Evolutionary conservation across 2,113 vertebrate genomes (phyloP).

Genomic region (Corythaixoides concolor): DNA sequence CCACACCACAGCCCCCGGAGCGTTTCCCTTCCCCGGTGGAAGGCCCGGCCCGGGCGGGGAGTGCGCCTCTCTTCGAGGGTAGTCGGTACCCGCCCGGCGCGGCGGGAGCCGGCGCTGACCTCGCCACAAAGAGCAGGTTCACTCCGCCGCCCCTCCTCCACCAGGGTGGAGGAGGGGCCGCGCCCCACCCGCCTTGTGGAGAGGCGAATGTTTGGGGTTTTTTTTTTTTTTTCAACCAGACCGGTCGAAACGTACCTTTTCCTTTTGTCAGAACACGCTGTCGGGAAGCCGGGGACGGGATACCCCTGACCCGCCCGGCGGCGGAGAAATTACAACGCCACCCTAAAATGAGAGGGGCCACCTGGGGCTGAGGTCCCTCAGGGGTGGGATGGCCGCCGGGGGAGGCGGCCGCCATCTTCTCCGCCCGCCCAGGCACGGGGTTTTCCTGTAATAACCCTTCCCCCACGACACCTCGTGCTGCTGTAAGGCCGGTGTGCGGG

Average conservation of each 20-base stretch:
- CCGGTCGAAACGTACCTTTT: slow-evolving; percentile 57
- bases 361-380: too few relatives aligned
- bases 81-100: slow-evolving; percentile 76
- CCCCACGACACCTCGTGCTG: too few relatives aligned
- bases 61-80: slow-evolving; percentile 69
- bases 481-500: too few relatives aligned
- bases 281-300: background rate
- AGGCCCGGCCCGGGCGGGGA: background rate
- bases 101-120: slow-evolving; percentile 81
- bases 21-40: too few relatives aligned
- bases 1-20: too few relatives aligned
- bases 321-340: background rate
- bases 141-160: slow-evolving; percentile 79
- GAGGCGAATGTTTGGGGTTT: background rate
- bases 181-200: background rate
- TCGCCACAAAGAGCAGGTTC: slow-evolving; percentile 89
- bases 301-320: background rate
- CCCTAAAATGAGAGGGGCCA: background rate
- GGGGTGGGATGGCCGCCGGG: background rate
- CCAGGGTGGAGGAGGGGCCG: background rate
- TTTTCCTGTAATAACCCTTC: rapidly evolving
- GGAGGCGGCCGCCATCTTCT: background rate
- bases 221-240: background rate
- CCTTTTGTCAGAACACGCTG: too few relatives aligned
- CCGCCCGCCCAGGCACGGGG: rapidly evolving